Conservation (phyloP, 2,888 invertebrate species). For the Chironomus riparius region DNA sequence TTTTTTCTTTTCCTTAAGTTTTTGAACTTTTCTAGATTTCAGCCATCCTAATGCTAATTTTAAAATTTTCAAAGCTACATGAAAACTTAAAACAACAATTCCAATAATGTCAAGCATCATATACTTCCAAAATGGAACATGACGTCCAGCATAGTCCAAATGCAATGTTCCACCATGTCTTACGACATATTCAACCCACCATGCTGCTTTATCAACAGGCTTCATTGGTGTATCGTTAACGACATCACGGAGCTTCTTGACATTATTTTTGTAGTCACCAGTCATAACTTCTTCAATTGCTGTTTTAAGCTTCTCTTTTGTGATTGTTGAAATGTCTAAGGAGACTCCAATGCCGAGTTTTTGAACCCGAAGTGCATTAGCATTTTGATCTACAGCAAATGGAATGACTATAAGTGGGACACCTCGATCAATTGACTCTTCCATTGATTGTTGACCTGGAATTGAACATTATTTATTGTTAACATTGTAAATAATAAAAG, state of each 20-base stretch:
- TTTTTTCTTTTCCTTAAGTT: neutral
- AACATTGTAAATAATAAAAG: too few species aligned
- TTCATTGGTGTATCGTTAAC: neutral
- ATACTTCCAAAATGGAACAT: neutral
- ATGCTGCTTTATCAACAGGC: neutral
- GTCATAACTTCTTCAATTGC: neutral
- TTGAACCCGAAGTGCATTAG: slow-evolving; percentile 33
- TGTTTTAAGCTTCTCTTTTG: neutral
- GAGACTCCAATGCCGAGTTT: slow-evolving; percentile 31
- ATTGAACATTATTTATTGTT: neutral
- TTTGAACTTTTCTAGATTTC: neutral
- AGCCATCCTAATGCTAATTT: neutral
- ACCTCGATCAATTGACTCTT: slow-evolving; percentile 41
- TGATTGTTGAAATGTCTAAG: neutral
- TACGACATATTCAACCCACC: neutral
- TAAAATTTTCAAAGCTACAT: neutral
- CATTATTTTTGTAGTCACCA: neutral
- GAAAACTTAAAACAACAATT: neutral
- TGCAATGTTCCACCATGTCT: neutral
- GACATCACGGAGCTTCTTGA: neutral
- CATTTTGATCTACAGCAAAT: slow-evolving; percentile 41
- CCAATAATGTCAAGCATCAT: neutral
- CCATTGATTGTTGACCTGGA: slow-evolving; percentile 40
- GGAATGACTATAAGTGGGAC: slow-evolving; percentile 42
- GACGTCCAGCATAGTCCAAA: neutral